These are phyloP conservation scores for Cyphomyrmex costatus DNA, from an alignment of 1,140 invertebrate species.

Conservation along the genomic window DNA sequence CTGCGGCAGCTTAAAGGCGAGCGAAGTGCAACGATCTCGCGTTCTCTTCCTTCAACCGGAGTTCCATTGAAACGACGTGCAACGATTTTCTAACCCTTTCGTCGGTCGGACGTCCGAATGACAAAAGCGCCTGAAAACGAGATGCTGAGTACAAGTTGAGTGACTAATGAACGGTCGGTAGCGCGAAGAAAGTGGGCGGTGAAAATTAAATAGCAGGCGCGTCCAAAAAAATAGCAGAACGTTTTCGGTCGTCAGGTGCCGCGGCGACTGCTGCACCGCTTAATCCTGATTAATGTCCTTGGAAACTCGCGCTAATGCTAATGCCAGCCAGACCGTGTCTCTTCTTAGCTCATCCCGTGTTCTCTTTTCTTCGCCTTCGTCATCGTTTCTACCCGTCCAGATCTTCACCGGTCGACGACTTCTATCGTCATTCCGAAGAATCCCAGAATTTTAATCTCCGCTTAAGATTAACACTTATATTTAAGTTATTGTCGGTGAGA, in stretches of 20 bases:
- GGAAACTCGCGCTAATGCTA: slow-evolving; percentile 84
- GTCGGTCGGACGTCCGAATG: slow-evolving; percentile 54
- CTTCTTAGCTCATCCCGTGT: slow-evolving; percentile 52
- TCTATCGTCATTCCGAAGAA: slow-evolving; percentile 1
- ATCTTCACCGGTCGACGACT: slow-evolving; percentile 20
- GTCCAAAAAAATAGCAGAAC: slow-evolving; percentile 71
- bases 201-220: slow-evolving; percentile 69
- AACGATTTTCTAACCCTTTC: slow-evolving; percentile 69
- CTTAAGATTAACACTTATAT: background rate
- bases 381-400: slow-evolving; percentile 41
- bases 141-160: slow-evolving; percentile 42
- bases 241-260: slow-evolving; percentile 75
- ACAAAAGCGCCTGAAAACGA: slow-evolving; percentile 67
- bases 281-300: slow-evolving; percentile 86
- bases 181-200: slow-evolving; percentile 66
- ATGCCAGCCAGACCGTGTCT: slow-evolving; percentile 77
- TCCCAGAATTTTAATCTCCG: background rate
- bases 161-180: slow-evolving; percentile 77
- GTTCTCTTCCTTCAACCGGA: background rate
- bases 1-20: background rate
- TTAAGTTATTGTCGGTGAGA: background rate
- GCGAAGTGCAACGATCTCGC: background rate
- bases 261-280: slow-evolving; percentile 77
- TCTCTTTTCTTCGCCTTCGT: slow-evolving; percentile 57
- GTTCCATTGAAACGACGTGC: slow-evolving; percentile 64